Conservation (phyloP, 2,113 vertebrate genomes). For the Phrynocephalus versicolor region DNA sequence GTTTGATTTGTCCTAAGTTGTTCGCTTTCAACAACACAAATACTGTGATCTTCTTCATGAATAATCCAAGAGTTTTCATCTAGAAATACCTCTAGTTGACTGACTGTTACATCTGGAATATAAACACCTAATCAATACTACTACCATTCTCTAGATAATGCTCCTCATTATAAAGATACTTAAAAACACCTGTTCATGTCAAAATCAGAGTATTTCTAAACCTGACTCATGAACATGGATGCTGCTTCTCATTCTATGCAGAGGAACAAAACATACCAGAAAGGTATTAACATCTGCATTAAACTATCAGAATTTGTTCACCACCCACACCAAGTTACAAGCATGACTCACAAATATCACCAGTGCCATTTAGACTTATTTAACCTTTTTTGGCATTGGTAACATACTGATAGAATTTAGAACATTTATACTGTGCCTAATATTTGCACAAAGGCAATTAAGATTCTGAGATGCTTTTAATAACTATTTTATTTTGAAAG, state of each 20-base stretch:
- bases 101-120: too few relatives aligned
- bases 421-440: not conserved
- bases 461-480: not conserved
- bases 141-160: not conserved
- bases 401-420: not conserved
- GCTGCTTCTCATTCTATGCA: too few relatives aligned
- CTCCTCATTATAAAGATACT: not conserved
- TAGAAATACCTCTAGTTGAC: too few relatives aligned
- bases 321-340: not conserved
- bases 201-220: too few relatives aligned
- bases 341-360: not conserved
- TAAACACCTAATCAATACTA: not conserved
- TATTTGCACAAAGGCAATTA: not conserved
- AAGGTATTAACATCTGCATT: not conserved
- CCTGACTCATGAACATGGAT: too few relatives aligned
- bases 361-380: too few relatives aligned
- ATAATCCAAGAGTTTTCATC: too few relatives aligned
- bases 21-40: too few relatives aligned
- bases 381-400: not conserved
- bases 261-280: too few relatives aligned
- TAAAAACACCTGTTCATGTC: too few relatives aligned
- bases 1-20: too few relatives aligned
- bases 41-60: too few relatives aligned
- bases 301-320: not conserved
- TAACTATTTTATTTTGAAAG: not conserved